Conservation (phyloP, 2,888 invertebrate species). For the Coleophora flavipennella region DNA sequence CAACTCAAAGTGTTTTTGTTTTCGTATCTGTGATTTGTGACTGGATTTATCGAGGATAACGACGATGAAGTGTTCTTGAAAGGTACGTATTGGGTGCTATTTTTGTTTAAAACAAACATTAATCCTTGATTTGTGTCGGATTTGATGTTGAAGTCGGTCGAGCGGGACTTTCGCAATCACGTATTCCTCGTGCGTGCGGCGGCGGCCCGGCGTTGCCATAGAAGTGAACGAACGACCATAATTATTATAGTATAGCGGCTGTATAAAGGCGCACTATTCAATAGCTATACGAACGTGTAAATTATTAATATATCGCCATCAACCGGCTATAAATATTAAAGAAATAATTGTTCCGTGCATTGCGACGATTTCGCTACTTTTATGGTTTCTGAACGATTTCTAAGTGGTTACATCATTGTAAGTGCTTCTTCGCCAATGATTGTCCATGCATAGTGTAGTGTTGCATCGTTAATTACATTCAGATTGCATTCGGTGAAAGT, state of each 20-base stretch:
- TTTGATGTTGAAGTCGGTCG: constrained; percentile 6
- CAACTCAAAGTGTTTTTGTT: constrained; percentile 50
- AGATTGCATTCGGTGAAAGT: too few species aligned
- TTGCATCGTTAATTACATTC: too few species aligned
- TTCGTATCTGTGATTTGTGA: constrained; percentile 43
- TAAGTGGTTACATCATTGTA: constrained; percentile 39
- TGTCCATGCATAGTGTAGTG: constrained; percentile 3
- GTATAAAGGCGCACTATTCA: constrained; percentile 27
- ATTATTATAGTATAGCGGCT: too few species aligned
- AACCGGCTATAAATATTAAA: constrained; percentile 36
- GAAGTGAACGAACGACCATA: constrained; percentile 50
- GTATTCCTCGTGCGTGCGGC: constrained; percentile 57
- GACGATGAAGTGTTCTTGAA: constrained; percentile 31
- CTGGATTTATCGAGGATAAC: constrained; percentile 64
- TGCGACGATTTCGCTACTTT: constrained; percentile 45
- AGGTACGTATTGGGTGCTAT: constrained; percentile 11
- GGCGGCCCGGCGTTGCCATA: constrained; percentile 45
- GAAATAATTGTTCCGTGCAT: constrained; percentile 33
- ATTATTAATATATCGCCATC: constrained; percentile 39
- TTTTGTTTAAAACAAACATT: constrained; percentile 5
- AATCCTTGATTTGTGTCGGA: too few species aligned
- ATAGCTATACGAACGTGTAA: constrained; percentile 29
- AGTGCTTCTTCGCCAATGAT: constrained; percentile 30
- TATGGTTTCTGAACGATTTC: constrained; percentile 42
- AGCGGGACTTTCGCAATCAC: constrained; percentile 64